A percentile compares a stretch with the other conserved stretches of the same genome.
Evolutionary conservation across 2,113 vertebrate species (phyloP).

Genomic region (Muscicapa adusta): DNA sequence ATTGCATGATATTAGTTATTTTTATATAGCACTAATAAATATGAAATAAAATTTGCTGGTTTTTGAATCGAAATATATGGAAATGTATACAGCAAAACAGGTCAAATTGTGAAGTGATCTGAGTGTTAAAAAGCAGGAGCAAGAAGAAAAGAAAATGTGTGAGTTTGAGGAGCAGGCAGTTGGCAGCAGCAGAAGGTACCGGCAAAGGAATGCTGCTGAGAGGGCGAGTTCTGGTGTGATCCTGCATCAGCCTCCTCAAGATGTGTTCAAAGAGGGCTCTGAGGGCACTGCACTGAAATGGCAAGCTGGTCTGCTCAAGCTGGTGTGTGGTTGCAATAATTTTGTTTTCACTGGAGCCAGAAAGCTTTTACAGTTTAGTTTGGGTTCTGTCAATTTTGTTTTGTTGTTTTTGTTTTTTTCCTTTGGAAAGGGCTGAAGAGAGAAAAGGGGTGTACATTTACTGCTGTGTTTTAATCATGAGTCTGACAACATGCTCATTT

Average conservation of each 20-base stretch:
- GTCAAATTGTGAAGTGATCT: not conserved
- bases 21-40: not conserved
- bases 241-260: constrained; percentile 57
- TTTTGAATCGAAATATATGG: not conserved
- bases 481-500: not conserved
- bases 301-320: constrained; percentile 24
- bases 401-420: not conserved
- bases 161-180: constrained; percentile 53
- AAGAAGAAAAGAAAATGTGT: not conserved
- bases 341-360: constrained; percentile 57
- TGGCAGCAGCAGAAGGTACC: constrained; percentile 61
- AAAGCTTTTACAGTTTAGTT: constrained; percentile 36
- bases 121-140: constrained; percentile 7
- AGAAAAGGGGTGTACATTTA: not conserved
- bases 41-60: not conserved
- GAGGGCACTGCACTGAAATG: constrained; percentile 35
- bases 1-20: not conserved
- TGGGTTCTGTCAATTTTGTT: not conserved
- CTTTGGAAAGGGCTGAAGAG: not conserved
- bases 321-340: constrained; percentile 54
- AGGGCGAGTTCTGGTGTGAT: constrained; percentile 66
- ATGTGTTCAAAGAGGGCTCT: constrained; percentile 50
- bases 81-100: not conserved
- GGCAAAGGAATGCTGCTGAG: constrained; percentile 74
- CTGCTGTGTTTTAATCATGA: constrained; percentile 19